phyloP scores from a whole-genome alignment of 37 sponge, comb jelly and placozoan genomes.

The Agelas oroides region DNA sequence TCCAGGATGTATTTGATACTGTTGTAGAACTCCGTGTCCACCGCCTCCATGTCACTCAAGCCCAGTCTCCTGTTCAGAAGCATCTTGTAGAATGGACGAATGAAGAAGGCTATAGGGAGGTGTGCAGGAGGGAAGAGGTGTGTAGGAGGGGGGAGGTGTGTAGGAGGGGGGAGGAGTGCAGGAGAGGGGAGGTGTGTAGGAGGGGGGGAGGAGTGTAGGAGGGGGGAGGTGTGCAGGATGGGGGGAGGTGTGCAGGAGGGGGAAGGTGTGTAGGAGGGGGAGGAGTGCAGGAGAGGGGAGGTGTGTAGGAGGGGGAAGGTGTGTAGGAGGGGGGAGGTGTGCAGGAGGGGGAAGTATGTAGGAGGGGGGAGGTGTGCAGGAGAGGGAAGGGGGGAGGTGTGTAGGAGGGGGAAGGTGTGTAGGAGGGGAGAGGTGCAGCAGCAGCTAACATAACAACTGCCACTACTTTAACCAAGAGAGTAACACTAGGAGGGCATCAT shows the following conservation, averaged over 20 bases:
- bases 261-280: neutral
- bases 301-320: neutral
- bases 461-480: no score
- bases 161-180: neutral
- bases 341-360: no score
- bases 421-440: neutral
- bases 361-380: no score
- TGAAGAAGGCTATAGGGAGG: slow-evolving; percentile 90
- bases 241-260: slow-evolving; percentile 96
- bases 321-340: no score
- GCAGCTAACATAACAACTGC: no score
- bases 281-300: neutral
- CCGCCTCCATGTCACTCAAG: slow-evolving; percentile 91
- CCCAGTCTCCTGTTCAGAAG: slow-evolving; percentile 82
- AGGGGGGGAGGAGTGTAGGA: no score
- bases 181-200: no score
- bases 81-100: slow-evolving; percentile 98
- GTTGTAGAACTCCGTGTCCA: slow-evolving; percentile 95
- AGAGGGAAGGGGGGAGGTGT: no score
- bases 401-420: slow-evolving; percentile 73
- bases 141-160: neutral
- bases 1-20: slow-evolving; percentile 93
- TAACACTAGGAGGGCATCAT: no score
- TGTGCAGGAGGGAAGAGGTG: neutral
- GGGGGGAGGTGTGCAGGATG: no score